A percentile compares a stretch with the other conserved stretches of the same genome.
phyloP scores from a whole-genome alignment of 35 echinoderm and acorn worm species.

The Ptychodera flava region DNA sequence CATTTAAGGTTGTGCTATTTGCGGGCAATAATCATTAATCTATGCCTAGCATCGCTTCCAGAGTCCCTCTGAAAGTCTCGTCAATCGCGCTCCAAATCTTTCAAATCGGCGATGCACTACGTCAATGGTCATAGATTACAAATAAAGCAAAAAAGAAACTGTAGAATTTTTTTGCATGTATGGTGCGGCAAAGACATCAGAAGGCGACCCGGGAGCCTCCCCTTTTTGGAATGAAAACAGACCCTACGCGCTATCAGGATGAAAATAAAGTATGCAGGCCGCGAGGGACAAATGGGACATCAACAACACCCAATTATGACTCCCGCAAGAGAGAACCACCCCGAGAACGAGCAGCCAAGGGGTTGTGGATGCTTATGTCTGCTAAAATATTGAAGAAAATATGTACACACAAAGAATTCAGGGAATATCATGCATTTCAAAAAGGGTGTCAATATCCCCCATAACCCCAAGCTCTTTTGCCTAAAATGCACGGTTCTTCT shows the following conservation, averaged over 20 bases:
- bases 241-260: background rate
- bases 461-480: background rate
- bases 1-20: too few species aligned
- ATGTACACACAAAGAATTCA: background rate
- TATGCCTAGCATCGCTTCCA: too few species aligned
- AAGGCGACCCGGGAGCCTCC: too few species aligned
- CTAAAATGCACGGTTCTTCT: background rate
- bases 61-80: too few species aligned
- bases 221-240: background rate
- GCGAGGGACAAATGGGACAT: background rate
- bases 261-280: background rate
- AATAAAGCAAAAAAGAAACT: too few species aligned
- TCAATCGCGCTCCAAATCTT: too few species aligned
- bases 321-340: background rate
- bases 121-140: too few species aligned
- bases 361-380: background rate
- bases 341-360: background rate
- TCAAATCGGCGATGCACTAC: too few species aligned
- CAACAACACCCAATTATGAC: background rate
- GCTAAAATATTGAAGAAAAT: background rate
- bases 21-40: too few species aligned
- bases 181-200: too few species aligned
- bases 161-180: too few species aligned
- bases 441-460: background rate
- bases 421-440: background rate